Evolutionary conservation across 2,797 vertebrate genomes (phyloP).

Genomic region (Loriculus beryllinus): DNA sequence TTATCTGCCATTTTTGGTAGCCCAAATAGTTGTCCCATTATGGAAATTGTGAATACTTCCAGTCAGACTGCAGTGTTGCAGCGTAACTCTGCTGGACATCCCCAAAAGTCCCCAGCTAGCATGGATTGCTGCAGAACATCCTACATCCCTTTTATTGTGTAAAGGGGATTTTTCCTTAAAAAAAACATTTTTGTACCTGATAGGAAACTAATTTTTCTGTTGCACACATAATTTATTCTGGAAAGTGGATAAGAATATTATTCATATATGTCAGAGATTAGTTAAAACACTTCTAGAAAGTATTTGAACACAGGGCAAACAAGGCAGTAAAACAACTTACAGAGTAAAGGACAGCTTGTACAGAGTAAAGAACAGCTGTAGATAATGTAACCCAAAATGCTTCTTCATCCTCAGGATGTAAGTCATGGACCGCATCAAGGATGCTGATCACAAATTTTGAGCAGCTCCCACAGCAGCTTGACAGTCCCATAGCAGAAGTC

Average conservation of each 20-base stretch:
- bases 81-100: background rate
- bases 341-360: background rate
- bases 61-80: background rate
- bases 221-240: background rate
- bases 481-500: background rate
- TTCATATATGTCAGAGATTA: background rate
- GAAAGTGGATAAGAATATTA: background rate
- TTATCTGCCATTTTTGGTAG: background rate
- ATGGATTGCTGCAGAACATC: background rate
- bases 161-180: background rate
- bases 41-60: rapidly evolving
- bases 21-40: background rate
- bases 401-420: background rate
- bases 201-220: background rate
- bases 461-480: background rate
- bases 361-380: background rate
- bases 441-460: background rate
- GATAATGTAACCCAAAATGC: background rate
- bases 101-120: background rate
- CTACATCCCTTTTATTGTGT: background rate
- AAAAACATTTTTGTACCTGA: background rate
- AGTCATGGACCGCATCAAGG: background rate
- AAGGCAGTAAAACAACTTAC: background rate
- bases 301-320: background rate
- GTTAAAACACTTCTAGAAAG: background rate